Evolutionary conservation across 92 coral and sea anemone genomes (phyloP).

Genomic region (Palythoa caribaeorum): DNA sequence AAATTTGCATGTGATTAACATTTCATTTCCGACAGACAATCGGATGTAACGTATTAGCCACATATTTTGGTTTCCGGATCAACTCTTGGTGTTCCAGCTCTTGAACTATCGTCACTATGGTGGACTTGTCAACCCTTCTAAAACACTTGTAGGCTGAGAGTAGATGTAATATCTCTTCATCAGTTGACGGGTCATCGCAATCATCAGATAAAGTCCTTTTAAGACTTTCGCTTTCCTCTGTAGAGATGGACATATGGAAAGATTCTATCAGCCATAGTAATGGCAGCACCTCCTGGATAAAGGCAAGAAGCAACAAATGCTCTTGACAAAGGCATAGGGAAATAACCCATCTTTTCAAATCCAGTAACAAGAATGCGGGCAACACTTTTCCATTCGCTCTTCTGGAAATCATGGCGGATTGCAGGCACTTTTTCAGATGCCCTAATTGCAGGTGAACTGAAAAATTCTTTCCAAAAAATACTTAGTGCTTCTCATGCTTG

Average conservation of each 20-base stretch:
- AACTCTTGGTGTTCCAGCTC: background rate
- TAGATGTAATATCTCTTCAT: constrained; percentile 53
- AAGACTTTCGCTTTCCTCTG: constrained; percentile 45
- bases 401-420: constrained; percentile 68
- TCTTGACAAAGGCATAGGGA: constrained; percentile 52
- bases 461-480: constrained; percentile 56
- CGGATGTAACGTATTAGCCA: no score
- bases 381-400: constrained; percentile 59
- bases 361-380: constrained; percentile 68
- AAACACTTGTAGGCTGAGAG: constrained; percentile 46
- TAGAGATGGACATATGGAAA: constrained; percentile 42
- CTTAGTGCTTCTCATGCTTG: constrained; percentile 52
- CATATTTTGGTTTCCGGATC: no score
- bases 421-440: constrained; percentile 57
- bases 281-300: background rate
- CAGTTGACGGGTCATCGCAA: constrained; percentile 35
- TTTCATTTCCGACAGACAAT: no score
- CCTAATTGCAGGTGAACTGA: constrained; percentile 46
- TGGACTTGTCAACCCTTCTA: constrained; percentile 4
- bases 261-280: constrained; percentile 31
- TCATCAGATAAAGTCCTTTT: constrained; percentile 34
- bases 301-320: constrained; percentile 42
- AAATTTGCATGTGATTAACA: no score
- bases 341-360: constrained; percentile 42
- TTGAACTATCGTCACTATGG: background rate